Percentiles rank a stretch among this genome's conserved stretches.
phyloP scores from a whole-genome alignment of 2,797 vertebrate species.

The Eurystomus glaucurus region DNA sequence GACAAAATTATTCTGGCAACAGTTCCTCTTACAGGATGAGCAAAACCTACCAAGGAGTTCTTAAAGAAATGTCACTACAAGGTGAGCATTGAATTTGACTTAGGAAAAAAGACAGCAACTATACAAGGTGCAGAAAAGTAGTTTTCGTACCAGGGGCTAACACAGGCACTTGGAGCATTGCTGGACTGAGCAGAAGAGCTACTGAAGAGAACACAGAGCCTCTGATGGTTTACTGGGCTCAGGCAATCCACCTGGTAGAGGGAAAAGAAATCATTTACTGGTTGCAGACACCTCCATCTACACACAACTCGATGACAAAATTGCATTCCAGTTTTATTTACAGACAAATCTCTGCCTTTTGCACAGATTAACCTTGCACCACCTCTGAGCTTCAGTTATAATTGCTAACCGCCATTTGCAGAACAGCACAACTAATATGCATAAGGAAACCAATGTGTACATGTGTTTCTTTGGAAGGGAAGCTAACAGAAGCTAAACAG shows the following conservation, averaged over 20 bases:
- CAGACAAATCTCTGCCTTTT: neutral
- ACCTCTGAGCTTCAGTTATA: neutral
- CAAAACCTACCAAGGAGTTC: neutral
- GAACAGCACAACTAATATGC: neutral
- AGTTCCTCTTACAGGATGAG: neutral
- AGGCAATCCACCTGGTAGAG: slow-evolving; percentile 93
- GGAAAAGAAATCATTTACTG: slow-evolving; percentile 17
- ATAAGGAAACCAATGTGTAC: neutral
- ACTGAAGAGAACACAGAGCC: slow-evolving; percentile 98
- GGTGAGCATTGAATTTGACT: neutral
- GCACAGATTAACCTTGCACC: neutral
- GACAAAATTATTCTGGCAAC: neutral
- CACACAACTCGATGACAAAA: neutral
- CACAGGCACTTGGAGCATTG: slow-evolving; percentile 97
- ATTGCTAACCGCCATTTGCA: neutral
- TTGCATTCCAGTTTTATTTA: neutral
- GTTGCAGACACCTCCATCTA: neutral
- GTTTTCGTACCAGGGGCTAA: slow-evolving; percentile 94
- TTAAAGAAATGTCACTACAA: neutral
- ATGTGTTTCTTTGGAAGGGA: neutral
- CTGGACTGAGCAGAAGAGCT: slow-evolving; percentile 95
- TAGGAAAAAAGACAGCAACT: neutral
- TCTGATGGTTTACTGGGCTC: slow-evolving; percentile 94
- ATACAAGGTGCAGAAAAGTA: neutral
- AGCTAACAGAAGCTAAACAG: neutral